Evolutionary conservation across 2,113 vertebrate genomes (phyloP).

Genomic region (Holacanthus passer): DNA sequence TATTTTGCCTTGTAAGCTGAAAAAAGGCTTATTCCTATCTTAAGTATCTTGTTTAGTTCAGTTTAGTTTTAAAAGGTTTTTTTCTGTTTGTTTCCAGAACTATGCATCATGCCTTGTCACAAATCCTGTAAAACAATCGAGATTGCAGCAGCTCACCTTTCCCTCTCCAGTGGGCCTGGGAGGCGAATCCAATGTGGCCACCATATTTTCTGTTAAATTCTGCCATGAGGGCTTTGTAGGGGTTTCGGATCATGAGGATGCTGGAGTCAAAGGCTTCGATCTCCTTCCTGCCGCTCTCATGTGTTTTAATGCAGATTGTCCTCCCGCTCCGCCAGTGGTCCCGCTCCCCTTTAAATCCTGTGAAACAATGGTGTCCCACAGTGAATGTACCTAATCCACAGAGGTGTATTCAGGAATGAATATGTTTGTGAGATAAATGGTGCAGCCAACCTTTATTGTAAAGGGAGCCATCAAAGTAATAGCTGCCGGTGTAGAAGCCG

Average conservation of each 20-base stretch:
- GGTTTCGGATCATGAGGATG: slow-evolving; percentile 95
- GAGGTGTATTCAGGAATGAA: neutral
- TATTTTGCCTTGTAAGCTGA: neutral
- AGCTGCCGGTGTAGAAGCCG: slow-evolving; percentile 97
- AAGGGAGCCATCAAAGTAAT: slow-evolving; percentile 97
- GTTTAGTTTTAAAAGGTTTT: neutral
- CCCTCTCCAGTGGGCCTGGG: slow-evolving; percentile 95
- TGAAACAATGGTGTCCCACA: slow-evolving; percentile 2
- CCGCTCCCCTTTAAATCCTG: slow-evolving; percentile 97
- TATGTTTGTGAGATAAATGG: neutral
- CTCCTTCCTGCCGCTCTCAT: slow-evolving; percentile 96
- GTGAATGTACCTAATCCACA: slow-evolving; percentile 1
- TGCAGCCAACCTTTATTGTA: slow-evolving; percentile 94
- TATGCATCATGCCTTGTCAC: neutral
- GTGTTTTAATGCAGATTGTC: slow-evolving; percentile 96
- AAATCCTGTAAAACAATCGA: neutral
- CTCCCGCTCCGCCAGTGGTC: slow-evolving; percentile 96
- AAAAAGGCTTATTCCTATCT: neutral
- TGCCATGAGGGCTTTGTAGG: slow-evolving; percentile 97
- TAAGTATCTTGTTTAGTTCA: neutral
- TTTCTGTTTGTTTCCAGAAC: neutral
- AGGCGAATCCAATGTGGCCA: slow-evolving; percentile 95
- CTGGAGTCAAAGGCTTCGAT: slow-evolving; percentile 93
- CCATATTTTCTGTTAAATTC: slow-evolving; percentile 99
- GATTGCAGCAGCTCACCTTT: slow-evolving; percentile 87